Base-by-base conservation (phyloP, 1,140 invertebrate genomes). In the Drosophila paulistorum region DNA sequence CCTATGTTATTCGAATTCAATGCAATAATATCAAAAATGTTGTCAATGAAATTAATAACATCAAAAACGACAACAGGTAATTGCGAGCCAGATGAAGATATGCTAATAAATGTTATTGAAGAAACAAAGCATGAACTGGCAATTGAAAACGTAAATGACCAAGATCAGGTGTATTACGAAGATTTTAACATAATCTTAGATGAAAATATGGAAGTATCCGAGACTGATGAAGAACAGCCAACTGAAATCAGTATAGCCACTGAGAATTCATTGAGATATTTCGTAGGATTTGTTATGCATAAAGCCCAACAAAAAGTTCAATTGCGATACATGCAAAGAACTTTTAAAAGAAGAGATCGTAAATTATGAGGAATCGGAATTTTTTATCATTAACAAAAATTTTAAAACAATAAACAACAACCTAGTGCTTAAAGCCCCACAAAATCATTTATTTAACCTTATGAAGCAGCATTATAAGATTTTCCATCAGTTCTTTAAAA, bases 1-100 rank as follows among this genome's bases (percentile, higher is more conserved):
- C 23, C 23, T 23, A 23, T 23, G 23, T 23, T 23, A 23, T 30
- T 30, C 26, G 26, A 30, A 30, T 30, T 30, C 26, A 30, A 55
- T 11, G 51, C 51, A 20, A 55, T 55, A 17, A 55, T 55, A 23
- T 55, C 51, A 7, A 55, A 55, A 17, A 55, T 55, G 51, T 55
- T 55, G 20, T 55, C 51, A 55, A 55, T 55, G 51, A 55, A 55
- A 26, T 14, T 55, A 11, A 55, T 55, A 7, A 23, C 51, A 30
- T 55, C 13, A 23, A 55, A 55, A 20, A 55, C 17, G 20, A 55
- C 51, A 55, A 55, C 55, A 30, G 26, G 30, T 35, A 33, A 58
- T 23, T 23, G 23, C 23, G 23, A 23, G 23, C 23, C 23, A 23
- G 23, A 23, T 23, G 1, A 23, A 23, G 23, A 23, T 23, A 23